Base-by-base conservation (phyloP, 1,140 invertebrate genomes). In the Ceratosolen fusciceps region DNA sequence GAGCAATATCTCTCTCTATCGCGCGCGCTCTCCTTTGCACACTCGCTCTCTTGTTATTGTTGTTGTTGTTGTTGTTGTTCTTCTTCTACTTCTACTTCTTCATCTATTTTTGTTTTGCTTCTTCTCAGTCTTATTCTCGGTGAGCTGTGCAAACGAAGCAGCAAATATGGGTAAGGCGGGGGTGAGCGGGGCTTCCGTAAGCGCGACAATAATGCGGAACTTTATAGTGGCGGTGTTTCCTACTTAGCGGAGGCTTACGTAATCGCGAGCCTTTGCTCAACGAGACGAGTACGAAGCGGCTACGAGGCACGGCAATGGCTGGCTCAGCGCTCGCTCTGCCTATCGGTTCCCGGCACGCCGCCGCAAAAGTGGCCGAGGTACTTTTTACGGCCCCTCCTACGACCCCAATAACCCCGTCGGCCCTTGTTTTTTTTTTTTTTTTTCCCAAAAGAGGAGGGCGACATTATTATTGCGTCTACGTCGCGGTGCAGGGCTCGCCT, bases 401-500 rank as follows among this genome's bases (percentile, higher is more conserved):
- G n/a, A n/a, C n/a, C n/a, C n/a, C n/a, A n/a, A n/a, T n/a, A n/a
- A n/a, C n/a, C n/a, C n/a, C n/a, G n/a, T 52, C 5, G 21, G 16
- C 52, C 52, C 39, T 68, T 77, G 14, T 68, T 52, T 56, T 34
- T 56, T 65, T 74, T 68, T 52, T 56, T 34, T 56, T 65, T 74
- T 68, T 71, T 60, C 4, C 37, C 65, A 75, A 83, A 83, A n/a
- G 81, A 81, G 83, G 84, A 80, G 84, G 83, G 80, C 83, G 86
- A 85, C 84, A 86, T 86, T 86, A 86, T 86, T 86, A 86, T 87
- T 85, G 83, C 85, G 82, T 82, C 73, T 81, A 84, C 74, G 65
- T 67, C 54, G 74, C 43, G 56, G 78, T n/a, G n/a, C n/a, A n/a
- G n/a, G n/a, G n/a, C 62, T 67, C 56, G n/a, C 78, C 34, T 70